Conservation (phyloP, 23 tunicate species). For the Diplosoma virens region DNA sequence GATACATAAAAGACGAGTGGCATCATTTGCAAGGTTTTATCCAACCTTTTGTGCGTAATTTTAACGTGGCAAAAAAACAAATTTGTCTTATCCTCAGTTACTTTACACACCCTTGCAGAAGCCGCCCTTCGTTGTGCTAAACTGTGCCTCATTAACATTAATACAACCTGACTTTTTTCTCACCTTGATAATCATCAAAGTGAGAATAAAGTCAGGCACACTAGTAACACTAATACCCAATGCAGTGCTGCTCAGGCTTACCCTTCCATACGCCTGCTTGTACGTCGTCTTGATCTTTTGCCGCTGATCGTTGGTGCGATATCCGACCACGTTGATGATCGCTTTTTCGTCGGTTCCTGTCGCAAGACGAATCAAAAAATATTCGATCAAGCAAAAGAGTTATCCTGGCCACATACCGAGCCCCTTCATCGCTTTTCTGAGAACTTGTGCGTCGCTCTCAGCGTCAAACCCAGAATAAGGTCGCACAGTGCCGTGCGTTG, state of each 20-base stretch:
- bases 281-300: slow-evolving; percentile 46
- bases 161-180: too few relatives aligned
- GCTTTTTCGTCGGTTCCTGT: slow-evolving; percentile 80
- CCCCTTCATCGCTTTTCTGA: slow-evolving; percentile 82
- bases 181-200: too few relatives aligned
- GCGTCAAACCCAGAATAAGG: slow-evolving; percentile 44
- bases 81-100: too few relatives aligned
- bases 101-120: too few relatives aligned
- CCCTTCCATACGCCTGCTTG: slow-evolving; percentile 80
- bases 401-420: slow-evolving; percentile 38
- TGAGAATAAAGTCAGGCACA: too few relatives aligned
- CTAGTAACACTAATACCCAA: too few relatives aligned
- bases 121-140: too few relatives aligned
- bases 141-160: too few relatives aligned
- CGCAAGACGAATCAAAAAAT: not conserved
- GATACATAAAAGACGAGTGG: too few relatives aligned
- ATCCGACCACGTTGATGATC: slow-evolving; percentile 56
- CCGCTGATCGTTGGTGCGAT: slow-evolving; percentile 49
- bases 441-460: slow-evolving; percentile 64
- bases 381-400: not conserved
- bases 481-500: slow-evolving; percentile 58
- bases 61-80: too few relatives aligned
- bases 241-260: not conserved
- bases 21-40: too few relatives aligned
- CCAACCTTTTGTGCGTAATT: too few relatives aligned